Conservation (phyloP, 2,888 invertebrate species). For the Drosophila crucigera region DNA sequence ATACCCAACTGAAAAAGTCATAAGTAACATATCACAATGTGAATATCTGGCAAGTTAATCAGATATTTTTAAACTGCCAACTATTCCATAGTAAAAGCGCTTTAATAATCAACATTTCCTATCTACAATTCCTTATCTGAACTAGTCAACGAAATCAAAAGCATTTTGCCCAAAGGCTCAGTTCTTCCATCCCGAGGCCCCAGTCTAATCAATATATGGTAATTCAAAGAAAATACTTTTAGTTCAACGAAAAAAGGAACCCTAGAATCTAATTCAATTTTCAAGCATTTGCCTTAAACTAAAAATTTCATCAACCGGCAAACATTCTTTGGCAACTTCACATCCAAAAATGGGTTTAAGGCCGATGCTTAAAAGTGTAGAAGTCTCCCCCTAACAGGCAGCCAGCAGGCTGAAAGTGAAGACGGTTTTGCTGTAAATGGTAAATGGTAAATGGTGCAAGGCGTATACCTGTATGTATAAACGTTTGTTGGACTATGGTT, state of each 20-base stretch:
- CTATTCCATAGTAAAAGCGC: background rate
- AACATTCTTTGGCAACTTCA: constrained; percentile 27
- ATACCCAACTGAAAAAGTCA: background rate
- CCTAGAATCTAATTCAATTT: constrained; percentile 10
- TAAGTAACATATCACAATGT: background rate
- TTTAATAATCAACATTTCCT: background rate
- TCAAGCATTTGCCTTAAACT: constrained; percentile 19
- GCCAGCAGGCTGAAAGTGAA: constrained; percentile 63
- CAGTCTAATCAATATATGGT: constrained; percentile 17
- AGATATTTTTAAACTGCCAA: background rate
- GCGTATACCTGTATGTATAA: background rate
- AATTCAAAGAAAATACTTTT: constrained; percentile 19
- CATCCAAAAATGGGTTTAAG: constrained; percentile 27
- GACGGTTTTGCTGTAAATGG: constrained; percentile 23
- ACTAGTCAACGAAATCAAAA: constrained; percentile 18
- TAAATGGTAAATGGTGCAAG: background rate
- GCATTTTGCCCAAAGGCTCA: constrained; percentile 15
- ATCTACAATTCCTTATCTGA: background rate
- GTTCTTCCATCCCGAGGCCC: background rate
- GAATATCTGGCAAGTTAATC: background rate
- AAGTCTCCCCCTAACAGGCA: constrained; percentile 9
- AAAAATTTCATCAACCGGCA: constrained; percentile 22
- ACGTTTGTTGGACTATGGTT: background rate
- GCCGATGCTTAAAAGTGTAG: constrained; percentile 12
- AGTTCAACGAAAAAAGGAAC: background rate